Percentiles rank a stretch among this genome's conserved stretches.
Evolutionary conservation across 2,113 vertebrate species (phyloP).

Genomic region (Ginglymostoma cirratum): DNA sequence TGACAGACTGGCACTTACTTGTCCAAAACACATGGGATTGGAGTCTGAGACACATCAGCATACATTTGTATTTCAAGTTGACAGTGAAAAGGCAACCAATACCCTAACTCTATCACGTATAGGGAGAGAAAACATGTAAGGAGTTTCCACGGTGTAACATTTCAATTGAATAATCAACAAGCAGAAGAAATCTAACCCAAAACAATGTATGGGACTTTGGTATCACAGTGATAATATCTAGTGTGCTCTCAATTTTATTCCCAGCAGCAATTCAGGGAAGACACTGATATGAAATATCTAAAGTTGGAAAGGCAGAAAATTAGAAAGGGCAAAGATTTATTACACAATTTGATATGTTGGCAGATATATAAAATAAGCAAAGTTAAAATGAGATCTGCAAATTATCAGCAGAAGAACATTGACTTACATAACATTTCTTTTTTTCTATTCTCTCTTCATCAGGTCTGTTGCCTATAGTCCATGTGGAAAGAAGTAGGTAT

Average conservation of each 20-base stretch:
- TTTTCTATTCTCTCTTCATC: not conserved
- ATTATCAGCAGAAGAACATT: not conserved
- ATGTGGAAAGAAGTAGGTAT: not conserved
- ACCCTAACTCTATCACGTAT: not conserved
- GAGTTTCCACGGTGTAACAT: not conserved
- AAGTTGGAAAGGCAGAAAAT: not conserved
- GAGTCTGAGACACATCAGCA: not conserved
- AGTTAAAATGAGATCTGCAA: not conserved
- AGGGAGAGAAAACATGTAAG: not conserved
- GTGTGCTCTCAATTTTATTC: too few species aligned
- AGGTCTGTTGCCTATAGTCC: not conserved
- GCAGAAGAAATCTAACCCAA: not conserved
- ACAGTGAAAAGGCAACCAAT: not conserved
- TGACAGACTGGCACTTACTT: not conserved
- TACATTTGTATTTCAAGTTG: not conserved
- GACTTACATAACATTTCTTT: not conserved
- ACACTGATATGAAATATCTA: not conserved
- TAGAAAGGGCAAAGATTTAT: not conserved
- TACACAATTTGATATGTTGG: not conserved
- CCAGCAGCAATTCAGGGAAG: not conserved
- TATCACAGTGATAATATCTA: not conserved
- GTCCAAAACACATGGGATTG: not conserved
- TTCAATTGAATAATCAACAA: not conserved
- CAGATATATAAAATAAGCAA: not conserved
- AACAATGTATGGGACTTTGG: not conserved